Conservation (phyloP, 2,797 vertebrate genomes). For the Lepus townsendii region DNA sequence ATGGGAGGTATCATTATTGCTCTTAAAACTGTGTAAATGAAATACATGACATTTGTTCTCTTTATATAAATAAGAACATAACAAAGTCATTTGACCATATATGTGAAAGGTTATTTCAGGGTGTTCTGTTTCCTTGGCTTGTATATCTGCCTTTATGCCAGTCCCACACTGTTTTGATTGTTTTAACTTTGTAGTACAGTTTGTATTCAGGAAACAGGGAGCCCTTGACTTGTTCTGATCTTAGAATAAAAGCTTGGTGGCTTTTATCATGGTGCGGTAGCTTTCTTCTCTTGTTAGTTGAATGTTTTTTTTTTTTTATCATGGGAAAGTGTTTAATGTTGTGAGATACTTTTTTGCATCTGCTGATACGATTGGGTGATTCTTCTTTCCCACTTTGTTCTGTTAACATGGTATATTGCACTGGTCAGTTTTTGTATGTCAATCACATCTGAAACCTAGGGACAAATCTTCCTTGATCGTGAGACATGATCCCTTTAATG, state of each 20-base stretch:
- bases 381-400: neutral
- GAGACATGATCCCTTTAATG: no score
- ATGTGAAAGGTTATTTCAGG: neutral
- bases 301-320: neutral
- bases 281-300: neutral
- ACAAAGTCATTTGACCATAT: no score
- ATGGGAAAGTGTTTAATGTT: neutral
- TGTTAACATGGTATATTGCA: neutral
- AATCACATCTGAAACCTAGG: neutral
- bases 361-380: neutral
- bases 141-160: neutral
- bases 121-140: no score
- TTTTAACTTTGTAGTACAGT: neutral
- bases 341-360: neutral
- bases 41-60: no score
- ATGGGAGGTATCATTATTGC: no score
- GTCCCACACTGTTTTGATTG: neutral
- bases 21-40: no score
- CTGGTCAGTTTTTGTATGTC: neutral
- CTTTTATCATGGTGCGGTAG: neutral
- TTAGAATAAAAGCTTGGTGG: no score
- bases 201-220: neutral
- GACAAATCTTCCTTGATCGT: neutral
- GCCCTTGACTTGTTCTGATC: no score
- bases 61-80: neutral